Evolutionary conservation across 1,140 invertebrate genomes (phyloP).

Genomic region (Scaptodrosophila lebanonensis): DNA sequence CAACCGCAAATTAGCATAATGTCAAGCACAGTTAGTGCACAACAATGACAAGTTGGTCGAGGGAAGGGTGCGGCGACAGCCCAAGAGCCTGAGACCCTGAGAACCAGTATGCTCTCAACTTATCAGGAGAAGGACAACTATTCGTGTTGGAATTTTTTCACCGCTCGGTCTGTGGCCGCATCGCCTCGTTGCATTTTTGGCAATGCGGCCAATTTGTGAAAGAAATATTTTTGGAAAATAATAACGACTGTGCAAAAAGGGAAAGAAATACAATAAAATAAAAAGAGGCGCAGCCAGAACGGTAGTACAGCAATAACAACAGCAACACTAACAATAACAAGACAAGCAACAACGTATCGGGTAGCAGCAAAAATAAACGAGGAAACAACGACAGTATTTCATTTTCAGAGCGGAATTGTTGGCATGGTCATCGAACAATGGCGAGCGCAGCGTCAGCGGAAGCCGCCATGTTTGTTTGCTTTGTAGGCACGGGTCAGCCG

Average conservation of each 20-base stretch:
- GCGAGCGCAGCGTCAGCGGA: constrained; percentile 3
- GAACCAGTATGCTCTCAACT: constrained; percentile 22
- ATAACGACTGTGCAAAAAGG: no score
- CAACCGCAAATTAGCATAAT: constrained; percentile 28
- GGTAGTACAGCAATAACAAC: no score
- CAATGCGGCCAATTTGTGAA: constrained; percentile 1
- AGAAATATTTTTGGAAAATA: no score
- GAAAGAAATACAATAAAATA: neutral
- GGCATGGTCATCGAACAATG: constrained; percentile 17
- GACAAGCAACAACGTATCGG: no score
- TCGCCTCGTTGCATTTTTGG: constrained; percentile 14
- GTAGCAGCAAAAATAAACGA: constrained; percentile 12
- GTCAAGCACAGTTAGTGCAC: no score
- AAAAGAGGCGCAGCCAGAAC: no score
- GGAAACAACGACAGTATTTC: constrained; percentile 26
- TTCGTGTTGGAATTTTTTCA: constrained; percentile 13
- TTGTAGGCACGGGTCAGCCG: constrained; percentile 6
- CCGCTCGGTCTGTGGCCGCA: neutral
- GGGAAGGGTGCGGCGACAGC: no score
- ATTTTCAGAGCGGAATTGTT: constrained; percentile 19
- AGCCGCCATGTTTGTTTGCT: constrained; percentile 31
- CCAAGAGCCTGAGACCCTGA: no score
- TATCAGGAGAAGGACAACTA: constrained; percentile 29
- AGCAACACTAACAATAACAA: no score
- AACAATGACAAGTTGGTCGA: no score